Conservation (phyloP, 2,888 invertebrate genomes). For the Cryptocheilus praepositus region DNA sequence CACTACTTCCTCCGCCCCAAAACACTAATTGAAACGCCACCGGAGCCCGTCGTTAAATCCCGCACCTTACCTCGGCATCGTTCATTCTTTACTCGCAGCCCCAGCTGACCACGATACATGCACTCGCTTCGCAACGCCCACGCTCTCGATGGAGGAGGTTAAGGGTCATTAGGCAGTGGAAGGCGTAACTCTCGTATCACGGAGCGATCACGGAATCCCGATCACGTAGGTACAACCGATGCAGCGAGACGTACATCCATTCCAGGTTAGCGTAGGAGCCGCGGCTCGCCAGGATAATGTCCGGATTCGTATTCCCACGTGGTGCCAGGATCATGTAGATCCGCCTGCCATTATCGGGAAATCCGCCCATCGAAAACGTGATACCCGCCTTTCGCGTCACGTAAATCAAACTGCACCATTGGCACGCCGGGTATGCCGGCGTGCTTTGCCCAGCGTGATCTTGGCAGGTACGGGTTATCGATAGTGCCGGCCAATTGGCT, state of each 20-base stretch:
- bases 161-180: slow-evolving; percentile 37
- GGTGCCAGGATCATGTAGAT: slow-evolving; percentile 66
- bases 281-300: slow-evolving; percentile 57
- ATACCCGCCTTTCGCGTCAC: slow-evolving; percentile 56
- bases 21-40: no score
- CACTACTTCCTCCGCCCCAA: no score
- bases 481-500: slow-evolving; percentile 14
- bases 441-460: slow-evolving; percentile 33
- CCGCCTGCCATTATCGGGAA: slow-evolving; percentile 64
- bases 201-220: slow-evolving; percentile 41
- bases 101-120: no score
- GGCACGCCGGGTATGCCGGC: slow-evolving; percentile 31
- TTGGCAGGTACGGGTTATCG: slow-evolving; percentile 13
- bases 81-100: no score
- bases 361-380: slow-evolving; percentile 68
- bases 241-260: slow-evolving; percentile 49
- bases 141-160: neutral
- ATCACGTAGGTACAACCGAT: slow-evolving; percentile 52
- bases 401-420: slow-evolving; percentile 59
- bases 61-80: no score
- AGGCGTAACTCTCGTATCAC: slow-evolving; percentile 19
- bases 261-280: slow-evolving; percentile 41
- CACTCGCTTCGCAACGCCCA: no score
- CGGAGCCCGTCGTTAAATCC: no score
- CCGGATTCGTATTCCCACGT: slow-evolving; percentile 65